A percentile compares a stretch with the other conserved stretches of the same genome.
Conservation (phyloP, 2,113 vertebrate genomes). For the Entomyzon cyanotis region DNA sequence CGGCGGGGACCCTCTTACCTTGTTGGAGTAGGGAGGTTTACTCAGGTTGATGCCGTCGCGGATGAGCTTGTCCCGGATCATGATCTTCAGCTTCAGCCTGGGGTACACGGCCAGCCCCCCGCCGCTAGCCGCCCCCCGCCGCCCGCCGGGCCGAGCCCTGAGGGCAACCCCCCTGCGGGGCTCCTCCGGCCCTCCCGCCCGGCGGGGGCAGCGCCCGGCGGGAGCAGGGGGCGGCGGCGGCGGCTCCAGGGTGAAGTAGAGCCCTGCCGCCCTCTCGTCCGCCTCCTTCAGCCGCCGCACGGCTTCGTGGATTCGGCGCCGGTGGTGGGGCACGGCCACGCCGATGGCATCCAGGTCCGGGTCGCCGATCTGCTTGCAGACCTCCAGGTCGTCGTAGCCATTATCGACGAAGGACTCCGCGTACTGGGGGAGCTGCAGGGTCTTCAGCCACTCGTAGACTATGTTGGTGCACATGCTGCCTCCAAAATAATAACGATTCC, state of each 20-base stretch:
- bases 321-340: slow-evolving; percentile 88
- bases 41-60: slow-evolving; percentile 92
- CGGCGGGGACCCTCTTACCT: slow-evolving; percentile 78
- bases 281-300: slow-evolving; percentile 89
- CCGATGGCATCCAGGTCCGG: slow-evolving; percentile 98
- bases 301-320: slow-evolving; percentile 89
- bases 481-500: neutral
- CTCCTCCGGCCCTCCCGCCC: too few species aligned
- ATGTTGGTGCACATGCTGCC: slow-evolving; percentile 87
- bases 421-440: slow-evolving; percentile 92
- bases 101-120: slow-evolving; percentile 86
- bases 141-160: too few species aligned
- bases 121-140: neutral
- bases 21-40: slow-evolving; percentile 89
- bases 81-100: slow-evolving; percentile 94
- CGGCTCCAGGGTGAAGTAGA: slow-evolving; percentile 55
- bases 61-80: slow-evolving; percentile 96
- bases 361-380: slow-evolving; percentile 97
- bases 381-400: slow-evolving; percentile 97
- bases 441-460: slow-evolving; percentile 95
- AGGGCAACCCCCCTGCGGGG: too few species aligned
- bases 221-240: too few species aligned
- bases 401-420: slow-evolving; percentile 96
- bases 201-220: too few species aligned
- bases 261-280: slow-evolving; percentile 85